Conservation (phyloP, 2,113 vertebrate genomes). For the Oenanthe melanoleuca region DNA sequence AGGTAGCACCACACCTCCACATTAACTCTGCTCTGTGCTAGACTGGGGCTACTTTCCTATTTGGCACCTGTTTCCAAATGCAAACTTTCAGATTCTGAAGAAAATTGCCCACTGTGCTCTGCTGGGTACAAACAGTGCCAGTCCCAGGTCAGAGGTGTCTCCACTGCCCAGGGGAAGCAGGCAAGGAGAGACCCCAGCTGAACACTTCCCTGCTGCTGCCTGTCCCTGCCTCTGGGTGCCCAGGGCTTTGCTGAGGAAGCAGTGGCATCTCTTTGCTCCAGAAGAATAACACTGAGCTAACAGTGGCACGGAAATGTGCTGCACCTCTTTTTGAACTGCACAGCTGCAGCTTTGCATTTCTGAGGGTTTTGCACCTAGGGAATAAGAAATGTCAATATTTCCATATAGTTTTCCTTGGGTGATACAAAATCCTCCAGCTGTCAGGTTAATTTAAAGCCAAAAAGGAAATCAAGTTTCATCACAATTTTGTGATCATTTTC, state of each 20-base stretch:
- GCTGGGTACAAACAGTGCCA: neutral
- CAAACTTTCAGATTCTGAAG: neutral
- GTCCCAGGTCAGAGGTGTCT: neutral
- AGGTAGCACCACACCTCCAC: neutral
- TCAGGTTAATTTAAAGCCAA: conserved; percentile 19
- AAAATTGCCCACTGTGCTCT: rapidly evolving
- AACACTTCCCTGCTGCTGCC: neutral
- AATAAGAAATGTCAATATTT: conserved; percentile 27
- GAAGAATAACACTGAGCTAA: neutral
- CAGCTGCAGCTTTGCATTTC: neutral
- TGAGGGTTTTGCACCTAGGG: neutral
- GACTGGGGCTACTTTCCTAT: neutral
- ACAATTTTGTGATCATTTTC: conserved; percentile 3
- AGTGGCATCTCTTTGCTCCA: neutral
- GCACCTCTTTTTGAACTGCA: neutral
- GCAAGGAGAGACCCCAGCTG: neutral
- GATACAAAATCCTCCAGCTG: neutral
- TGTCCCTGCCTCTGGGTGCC: neutral
- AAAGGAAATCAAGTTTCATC: neutral
- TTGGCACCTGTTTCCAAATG: neutral
- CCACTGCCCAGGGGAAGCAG: neutral
- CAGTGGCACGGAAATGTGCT: neutral
- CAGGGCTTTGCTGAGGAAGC: neutral
- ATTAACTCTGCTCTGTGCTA: neutral
- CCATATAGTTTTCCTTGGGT: neutral